These are phyloP conservation scores for Melanotaenia parkinsoni DNA, from an alignment of 2,797 vertebrate genomes.

Conservation along the genomic window DNA sequence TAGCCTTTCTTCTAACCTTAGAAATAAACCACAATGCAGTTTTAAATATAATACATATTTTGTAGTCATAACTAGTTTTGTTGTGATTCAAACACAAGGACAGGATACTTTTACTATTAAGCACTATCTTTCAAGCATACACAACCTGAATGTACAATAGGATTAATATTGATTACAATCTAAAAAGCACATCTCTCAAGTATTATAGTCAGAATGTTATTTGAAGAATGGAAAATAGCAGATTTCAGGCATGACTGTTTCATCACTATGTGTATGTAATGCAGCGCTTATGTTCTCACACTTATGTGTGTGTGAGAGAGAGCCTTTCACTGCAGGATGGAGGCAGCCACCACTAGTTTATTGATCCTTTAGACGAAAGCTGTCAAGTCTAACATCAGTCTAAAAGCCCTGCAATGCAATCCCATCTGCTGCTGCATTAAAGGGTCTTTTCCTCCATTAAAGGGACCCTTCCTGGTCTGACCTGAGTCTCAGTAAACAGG, in stretches of 20 bases:
- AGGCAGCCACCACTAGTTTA: constrained; percentile 66
- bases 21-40: constrained; percentile 37
- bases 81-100: background rate
- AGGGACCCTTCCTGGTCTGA: constrained; percentile 55
- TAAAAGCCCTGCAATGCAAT: constrained; percentile 79
- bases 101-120: constrained; percentile 21
- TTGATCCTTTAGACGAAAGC: constrained; percentile 71
- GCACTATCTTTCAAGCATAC: constrained; percentile 62
- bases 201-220: constrained; percentile 51
- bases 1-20: constrained; percentile 30
- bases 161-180: constrained; percentile 54
- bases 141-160: constrained; percentile 43
- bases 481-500: constrained; percentile 62
- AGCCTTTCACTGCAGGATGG: constrained; percentile 65
- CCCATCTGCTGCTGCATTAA: constrained; percentile 72
- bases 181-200: constrained; percentile 40
- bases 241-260: constrained; percentile 38
- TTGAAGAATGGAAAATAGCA: constrained; percentile 37
- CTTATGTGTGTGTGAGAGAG: constrained; percentile 33
- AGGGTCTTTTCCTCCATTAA: constrained; percentile 62
- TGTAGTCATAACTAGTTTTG: background rate
- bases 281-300: constrained; percentile 42
- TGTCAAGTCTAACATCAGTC: constrained; percentile 74
- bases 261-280: constrained; percentile 33
- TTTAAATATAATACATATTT: constrained; percentile 29